phyloP scores from a whole-genome alignment of 2,113 vertebrate genomes.

The Pterocles gutturalis region DNA sequence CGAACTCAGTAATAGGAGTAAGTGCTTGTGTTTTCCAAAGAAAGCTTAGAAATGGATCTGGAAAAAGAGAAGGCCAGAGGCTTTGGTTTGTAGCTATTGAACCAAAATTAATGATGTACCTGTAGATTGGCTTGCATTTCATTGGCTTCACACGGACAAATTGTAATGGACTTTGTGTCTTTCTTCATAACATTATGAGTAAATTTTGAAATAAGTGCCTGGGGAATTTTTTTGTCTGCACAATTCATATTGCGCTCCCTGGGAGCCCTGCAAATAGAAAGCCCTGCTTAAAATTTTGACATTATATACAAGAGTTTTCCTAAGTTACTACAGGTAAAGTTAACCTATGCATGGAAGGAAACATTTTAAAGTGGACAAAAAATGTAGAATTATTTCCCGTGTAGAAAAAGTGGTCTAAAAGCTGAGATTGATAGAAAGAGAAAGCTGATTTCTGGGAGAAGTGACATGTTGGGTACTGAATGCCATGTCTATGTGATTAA shows the following conservation, averaged over 20 bases:
- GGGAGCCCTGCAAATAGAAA: neutral
- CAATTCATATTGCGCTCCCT: accelerated
- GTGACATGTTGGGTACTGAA: neutral
- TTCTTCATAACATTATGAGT: neutral
- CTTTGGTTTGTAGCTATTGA: neutral
- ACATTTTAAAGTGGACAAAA: neutral
- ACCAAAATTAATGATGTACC: neutral
- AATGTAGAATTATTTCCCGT: neutral
- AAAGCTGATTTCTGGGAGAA: neutral
- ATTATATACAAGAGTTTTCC: neutral
- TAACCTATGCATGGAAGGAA: neutral
- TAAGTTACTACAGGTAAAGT: neutral
- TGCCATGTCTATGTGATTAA: neutral
- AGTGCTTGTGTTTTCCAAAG: neutral
- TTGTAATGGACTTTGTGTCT: neutral
- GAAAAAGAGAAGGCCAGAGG: neutral
- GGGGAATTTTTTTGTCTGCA: neutral
- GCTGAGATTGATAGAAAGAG: neutral
- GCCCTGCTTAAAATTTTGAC: neutral
- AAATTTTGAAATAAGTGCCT: neutral
- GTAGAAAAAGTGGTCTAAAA: neutral
- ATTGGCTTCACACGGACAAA: neutral
- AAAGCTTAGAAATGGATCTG: neutral
- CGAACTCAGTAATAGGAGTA: neutral
- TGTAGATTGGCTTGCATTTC: neutral